Base-by-base conservation (phyloP, 2,113 vertebrate species). In the Sigmodon hispidus region DNA sequence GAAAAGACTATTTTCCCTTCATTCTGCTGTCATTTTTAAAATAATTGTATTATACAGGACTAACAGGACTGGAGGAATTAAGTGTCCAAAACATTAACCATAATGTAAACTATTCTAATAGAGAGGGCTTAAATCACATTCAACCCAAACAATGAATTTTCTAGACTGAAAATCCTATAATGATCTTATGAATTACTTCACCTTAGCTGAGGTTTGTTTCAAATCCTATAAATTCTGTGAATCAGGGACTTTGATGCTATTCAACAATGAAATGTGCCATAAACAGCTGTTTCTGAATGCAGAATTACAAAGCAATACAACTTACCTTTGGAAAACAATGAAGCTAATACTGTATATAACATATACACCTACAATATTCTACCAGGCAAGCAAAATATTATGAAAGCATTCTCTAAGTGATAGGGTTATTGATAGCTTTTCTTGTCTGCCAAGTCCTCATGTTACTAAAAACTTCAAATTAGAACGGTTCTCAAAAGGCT, bases 101-200 rank as follows among this genome's bases (percentile, higher is more conserved):
- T 40, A 80, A 48, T 48, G 34, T 69, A 31, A 75, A 40, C 67
- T 90, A 90, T 24, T 11, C 7, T 61, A 55, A 65, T 29, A 48
- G 24, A 83, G n/a, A 70, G 63, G 40, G 11, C 15, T 48, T 76
- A 81, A 83, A 89, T 87, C 85, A 89, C 40, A 29, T 6, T 79
- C 13, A 94, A 81, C 7, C 19, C 36, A 75, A 93, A 57, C 52
- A 92, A 76, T 77, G 40, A 89, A 43, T 81, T 86, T 87, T 50
- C 55, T n/a, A 67, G 73, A 88, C 48, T 34, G 75, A 10, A 95
- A 92, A 87, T 75, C 69, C 40, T 59, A 31, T 34, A 94, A 16
- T 79, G 36, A 90, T 92, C 29, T 87, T 90, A 80, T 65, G 89
- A 94, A 67, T 87, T 26, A 72, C 34, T 57, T 93, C 40, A 85